phyloP scores from a whole-genome alignment of 2,797 vertebrate genomes.

The Catamblyrhynchus diadema region DNA sequence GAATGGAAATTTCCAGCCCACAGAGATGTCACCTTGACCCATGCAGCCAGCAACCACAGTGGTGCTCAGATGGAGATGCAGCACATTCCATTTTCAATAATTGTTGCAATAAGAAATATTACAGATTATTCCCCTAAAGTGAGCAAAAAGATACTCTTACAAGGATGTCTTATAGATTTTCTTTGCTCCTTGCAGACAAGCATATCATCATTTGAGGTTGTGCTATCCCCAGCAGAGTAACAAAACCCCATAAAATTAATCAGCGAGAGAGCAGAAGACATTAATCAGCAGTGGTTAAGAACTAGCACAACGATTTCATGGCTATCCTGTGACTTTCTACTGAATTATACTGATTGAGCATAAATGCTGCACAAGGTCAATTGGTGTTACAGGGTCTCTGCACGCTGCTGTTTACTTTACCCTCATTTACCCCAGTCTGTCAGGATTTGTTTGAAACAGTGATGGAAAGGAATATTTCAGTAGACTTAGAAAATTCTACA shows the following conservation, averaged over 20 bases:
- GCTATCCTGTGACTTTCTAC: neutral
- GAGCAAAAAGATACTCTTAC: neutral
- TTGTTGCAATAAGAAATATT: neutral
- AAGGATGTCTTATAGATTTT: neutral
- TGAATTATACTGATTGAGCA: neutral
- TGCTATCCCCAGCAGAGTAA: neutral
- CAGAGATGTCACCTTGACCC: neutral
- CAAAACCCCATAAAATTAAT: slow-evolving; percentile 31
- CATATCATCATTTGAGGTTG: neutral
- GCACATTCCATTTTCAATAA: neutral
- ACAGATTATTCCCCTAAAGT: neutral
- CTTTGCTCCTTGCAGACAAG: neutral
- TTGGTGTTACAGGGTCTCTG: neutral
- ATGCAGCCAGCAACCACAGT: neutral
- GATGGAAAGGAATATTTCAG: neutral
- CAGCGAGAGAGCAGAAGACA: neutral
- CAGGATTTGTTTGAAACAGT: neutral
- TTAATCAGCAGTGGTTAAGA: neutral
- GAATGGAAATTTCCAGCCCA: neutral
- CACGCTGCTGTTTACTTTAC: neutral
- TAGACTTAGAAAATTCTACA: neutral
- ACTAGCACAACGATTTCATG: neutral
- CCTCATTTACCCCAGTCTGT: neutral
- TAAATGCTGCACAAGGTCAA: neutral
- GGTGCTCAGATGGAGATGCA: neutral